These are phyloP conservation scores for Desmodus rotundus DNA, from an alignment of 2,113 vertebrate genomes.

Conservation along the genomic window DNA sequence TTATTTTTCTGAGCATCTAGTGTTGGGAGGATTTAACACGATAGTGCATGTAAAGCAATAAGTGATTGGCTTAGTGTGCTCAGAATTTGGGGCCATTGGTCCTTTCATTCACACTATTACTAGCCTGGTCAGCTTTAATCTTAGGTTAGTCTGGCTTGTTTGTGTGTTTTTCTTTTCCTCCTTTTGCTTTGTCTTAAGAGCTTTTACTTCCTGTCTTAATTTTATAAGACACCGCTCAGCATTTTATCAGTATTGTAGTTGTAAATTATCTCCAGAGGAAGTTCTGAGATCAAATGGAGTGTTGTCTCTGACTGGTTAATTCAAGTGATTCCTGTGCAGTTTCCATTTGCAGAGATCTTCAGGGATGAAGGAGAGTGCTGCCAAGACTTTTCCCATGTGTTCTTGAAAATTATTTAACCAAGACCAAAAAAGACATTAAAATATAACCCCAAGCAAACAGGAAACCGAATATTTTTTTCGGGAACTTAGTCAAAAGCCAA, in stretches of 20 bases:
- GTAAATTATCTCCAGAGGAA: slow-evolving; percentile 33
- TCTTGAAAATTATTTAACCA: slow-evolving; percentile 61
- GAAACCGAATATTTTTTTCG: slow-evolving; percentile 68
- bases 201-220: slow-evolving; percentile 21
- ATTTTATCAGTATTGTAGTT: neutral
- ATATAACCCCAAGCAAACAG: slow-evolving; percentile 69
- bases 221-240: neutral
- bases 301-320: neutral
- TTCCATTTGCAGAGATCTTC: neutral
- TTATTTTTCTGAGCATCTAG: neutral
- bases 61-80: neutral
- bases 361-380: neutral
- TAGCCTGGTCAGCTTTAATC: neutral
- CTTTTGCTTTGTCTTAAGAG: neutral
- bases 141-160: neutral
- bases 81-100: neutral
- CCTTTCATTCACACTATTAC: neutral
- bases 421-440: slow-evolving; percentile 53
- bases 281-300: neutral
- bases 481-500: slow-evolving; percentile 68
- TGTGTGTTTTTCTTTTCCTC: neutral
- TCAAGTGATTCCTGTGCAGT: neutral
- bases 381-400: slow-evolving; percentile 48
- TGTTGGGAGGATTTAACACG: neutral
- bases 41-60: neutral